A percentile compares a stretch with the other conserved stretches of the same genome.
Conservation (phyloP, 2,888 invertebrate species). For the Plagiodera versicolora region DNA sequence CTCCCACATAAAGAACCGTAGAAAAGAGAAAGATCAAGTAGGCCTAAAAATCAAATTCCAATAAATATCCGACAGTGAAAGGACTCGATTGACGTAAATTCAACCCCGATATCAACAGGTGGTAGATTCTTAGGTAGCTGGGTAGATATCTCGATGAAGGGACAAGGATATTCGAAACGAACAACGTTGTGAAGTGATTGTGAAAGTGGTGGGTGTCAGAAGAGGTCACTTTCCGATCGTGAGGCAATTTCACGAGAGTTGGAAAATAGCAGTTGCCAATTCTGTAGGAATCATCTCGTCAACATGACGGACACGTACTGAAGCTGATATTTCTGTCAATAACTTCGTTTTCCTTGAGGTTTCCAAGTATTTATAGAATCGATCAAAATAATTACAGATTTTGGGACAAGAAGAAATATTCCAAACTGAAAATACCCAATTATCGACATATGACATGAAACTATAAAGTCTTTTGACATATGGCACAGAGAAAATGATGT, state of each 20-base stretch:
- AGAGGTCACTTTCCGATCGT: slow-evolving; percentile 15
- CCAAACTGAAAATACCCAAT: too few relatives aligned
- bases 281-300: too few relatives aligned
- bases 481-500: too few relatives aligned
- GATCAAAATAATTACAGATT: too few relatives aligned
- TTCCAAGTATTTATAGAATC: too few relatives aligned
- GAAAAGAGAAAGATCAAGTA: slow-evolving; percentile 25
- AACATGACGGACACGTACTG: too few relatives aligned
- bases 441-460: too few relatives aligned
- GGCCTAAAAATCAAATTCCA: slow-evolving; percentile 39
- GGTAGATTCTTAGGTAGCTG: slow-evolving; percentile 39
- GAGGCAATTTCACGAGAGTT: not conserved
- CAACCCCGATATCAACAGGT: slow-evolving; percentile 38
- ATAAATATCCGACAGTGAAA: slow-evolving; percentile 40
- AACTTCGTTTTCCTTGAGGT: too few relatives aligned
- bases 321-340: too few relatives aligned
- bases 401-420: too few relatives aligned
- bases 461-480: too few relatives aligned
- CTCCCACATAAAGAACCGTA: slow-evolving; percentile 25
- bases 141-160: slow-evolving; percentile 24
- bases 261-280: too few relatives aligned
- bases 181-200: slow-evolving; percentile 34
- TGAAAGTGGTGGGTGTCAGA: slow-evolving; percentile 23
- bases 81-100: slow-evolving; percentile 41
- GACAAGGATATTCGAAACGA: slow-evolving; percentile 27